phyloP scores from a whole-genome alignment of 2,797 vertebrate species.

The Botia kubotai region DNA sequence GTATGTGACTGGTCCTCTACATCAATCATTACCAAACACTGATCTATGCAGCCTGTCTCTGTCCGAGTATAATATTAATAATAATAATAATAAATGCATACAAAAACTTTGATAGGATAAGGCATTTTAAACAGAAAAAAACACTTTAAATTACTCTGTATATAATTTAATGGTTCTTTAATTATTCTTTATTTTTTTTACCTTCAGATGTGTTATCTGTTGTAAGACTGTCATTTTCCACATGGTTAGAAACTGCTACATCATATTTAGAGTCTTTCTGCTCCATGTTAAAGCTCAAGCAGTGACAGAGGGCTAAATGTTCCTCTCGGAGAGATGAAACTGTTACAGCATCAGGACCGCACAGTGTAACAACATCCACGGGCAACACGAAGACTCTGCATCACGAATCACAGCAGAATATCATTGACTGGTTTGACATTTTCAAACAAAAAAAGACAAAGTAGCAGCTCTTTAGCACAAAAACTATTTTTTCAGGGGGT shows the following conservation, averaged over 20 bases:
- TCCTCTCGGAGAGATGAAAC: not conserved
- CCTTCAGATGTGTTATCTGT: constrained; percentile 17
- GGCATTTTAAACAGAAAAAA: too few species aligned
- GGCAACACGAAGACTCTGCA: not conserved
- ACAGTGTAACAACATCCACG: not conserved
- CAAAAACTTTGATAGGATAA: too few species aligned
- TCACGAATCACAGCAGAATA: not conserved
- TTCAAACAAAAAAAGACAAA: not conserved
- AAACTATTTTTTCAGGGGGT: not conserved
- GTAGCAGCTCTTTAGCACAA: not conserved
- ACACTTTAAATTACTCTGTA: too few species aligned
- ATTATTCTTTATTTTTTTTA: not conserved
- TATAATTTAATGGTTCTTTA: too few species aligned
- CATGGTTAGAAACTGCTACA: not conserved
- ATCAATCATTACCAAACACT: not conserved
- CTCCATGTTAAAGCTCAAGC: constrained; percentile 22
- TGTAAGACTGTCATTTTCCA: not conserved
- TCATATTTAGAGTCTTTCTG: constrained; percentile 19
- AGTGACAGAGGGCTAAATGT: not conserved
- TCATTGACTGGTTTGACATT: too few species aligned
- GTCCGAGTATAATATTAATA: not conserved
- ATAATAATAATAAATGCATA: too few species aligned
- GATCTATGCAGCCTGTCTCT: not conserved
- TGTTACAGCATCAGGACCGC: constrained; percentile 12
- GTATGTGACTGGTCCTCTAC: not conserved